Evolutionary conservation across 2,113 vertebrate genomes (phyloP).

Genomic region (Saguinus midas): DNA sequence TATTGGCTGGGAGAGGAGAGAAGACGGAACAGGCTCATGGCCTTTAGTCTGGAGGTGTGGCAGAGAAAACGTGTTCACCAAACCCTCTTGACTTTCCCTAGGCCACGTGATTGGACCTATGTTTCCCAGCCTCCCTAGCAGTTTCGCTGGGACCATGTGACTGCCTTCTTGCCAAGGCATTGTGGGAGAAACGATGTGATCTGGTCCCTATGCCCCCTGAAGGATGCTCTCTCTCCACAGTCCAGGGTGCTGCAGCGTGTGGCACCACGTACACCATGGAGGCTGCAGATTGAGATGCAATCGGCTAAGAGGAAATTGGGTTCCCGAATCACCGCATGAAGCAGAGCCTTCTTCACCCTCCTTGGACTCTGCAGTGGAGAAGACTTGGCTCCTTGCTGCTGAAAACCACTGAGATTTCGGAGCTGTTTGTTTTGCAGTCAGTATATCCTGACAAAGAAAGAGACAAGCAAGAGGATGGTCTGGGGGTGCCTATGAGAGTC

Average conservation of each 20-base stretch:
- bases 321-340: background rate
- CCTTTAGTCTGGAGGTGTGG: background rate
- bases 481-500: background rate
- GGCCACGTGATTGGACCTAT: accelerated
- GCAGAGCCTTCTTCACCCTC: background rate
- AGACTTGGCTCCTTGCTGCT: background rate
- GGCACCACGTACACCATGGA: accelerated
- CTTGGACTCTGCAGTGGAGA: background rate
- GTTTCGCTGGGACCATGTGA: background rate
- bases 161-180: background rate
- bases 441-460: background rate
- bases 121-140: too few species aligned
- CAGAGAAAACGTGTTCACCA: background rate
- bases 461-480: background rate
- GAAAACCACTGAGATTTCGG: background rate
- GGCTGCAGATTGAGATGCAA: background rate
- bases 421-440: background rate
- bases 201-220: too few species aligned
- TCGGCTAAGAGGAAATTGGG: too few species aligned
- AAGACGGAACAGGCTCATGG: background rate
- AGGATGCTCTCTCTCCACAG: accelerated
- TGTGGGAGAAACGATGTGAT: background rate
- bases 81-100: accelerated
- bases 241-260: background rate
- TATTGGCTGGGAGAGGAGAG: background rate